Evolutionary conservation across 1,140 invertebrate species (phyloP), one percentile per base, ranked within the genome.

Genomic region (Uloborus diversus): DNA sequence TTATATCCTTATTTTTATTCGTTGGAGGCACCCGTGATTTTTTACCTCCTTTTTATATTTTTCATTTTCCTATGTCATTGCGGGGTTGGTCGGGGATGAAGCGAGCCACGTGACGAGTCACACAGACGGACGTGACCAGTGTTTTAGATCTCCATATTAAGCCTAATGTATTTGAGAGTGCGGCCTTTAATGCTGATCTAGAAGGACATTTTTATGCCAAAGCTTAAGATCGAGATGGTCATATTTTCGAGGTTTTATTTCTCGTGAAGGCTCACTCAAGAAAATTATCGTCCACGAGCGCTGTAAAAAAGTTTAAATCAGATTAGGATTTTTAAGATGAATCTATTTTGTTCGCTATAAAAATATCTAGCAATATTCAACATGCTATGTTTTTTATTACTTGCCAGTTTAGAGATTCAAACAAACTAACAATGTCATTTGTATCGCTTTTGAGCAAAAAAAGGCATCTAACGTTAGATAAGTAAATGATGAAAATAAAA

Each of bases 1-100:
- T 66, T 66, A 66, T 49, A 66, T 53, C 49, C 49, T 53, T 14
- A 14, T 51, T 69, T 56, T 53, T 69, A 53, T 69, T 47, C 49
- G 49, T 25, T 11, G 66, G 47, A 51, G 27, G 25, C 13, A 25
- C 47, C 42, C 14, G n/a, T 30, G 25, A 49, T 33, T 69, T 51
- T 69, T 32, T 69, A 13, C 25, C 9, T 28, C 33, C n/a, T 66
- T 66, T 49, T 49, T 56, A 33, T 66, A 51, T 49, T 49, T 51
- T 66, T 66, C 32, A n/a, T 47, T 66, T 69, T 53, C 56, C 32
- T 56, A 32, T 69, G 66, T 69, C 66, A 69, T 69, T 69, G 49
- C 51, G 49, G 66, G 66, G 37, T 49, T 37, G 42, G 27, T 53
- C 66, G 23, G 28, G 51, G 47, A 69, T 56, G 56, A 56, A 56